Evolutionary conservation across 2,797 vertebrate species (phyloP).

Genomic region (Muraenolepis orangiensis): DNA sequence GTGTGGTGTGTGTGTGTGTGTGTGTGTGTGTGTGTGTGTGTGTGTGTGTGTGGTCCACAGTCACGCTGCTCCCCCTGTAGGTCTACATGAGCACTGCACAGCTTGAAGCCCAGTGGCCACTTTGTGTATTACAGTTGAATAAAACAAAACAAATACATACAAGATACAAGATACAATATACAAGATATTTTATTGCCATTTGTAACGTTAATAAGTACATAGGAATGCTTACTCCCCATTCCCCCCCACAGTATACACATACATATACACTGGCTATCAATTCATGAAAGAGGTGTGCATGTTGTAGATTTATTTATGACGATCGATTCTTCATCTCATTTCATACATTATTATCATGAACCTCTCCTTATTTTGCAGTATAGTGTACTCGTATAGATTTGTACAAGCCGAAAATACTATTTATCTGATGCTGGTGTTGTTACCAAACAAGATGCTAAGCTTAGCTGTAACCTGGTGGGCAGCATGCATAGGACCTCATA

Average conservation of each 20-base stretch:
- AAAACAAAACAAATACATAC: too few species aligned
- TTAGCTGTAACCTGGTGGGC: background rate
- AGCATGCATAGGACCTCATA: constrained; percentile 20
- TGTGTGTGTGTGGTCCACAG: too few species aligned
- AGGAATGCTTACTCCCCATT: too few species aligned
- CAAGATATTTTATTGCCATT: too few species aligned
- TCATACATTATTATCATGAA: too few species aligned
- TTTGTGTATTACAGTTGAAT: background rate
- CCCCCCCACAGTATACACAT: too few species aligned
- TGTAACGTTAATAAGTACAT: too few species aligned
- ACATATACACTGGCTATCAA: background rate
- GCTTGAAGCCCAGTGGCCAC: constrained; percentile 5
- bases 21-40: too few species aligned
- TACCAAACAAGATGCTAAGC: background rate
- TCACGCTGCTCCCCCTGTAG: constrained; percentile 80
- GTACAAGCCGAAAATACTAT: background rate
- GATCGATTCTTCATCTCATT: background rate
- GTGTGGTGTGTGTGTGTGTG: too few species aligned
- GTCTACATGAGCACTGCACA: constrained; percentile 52
- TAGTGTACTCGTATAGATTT: background rate
- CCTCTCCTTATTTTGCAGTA: background rate
- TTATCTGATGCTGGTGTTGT: background rate
- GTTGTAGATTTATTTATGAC: background rate
- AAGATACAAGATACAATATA: too few species aligned
- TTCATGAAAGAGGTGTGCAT: background rate